These are phyloP conservation scores for Ormyrus rosae DNA, from an alignment of 2,888 invertebrate species.

Conservation along the genomic window DNA sequence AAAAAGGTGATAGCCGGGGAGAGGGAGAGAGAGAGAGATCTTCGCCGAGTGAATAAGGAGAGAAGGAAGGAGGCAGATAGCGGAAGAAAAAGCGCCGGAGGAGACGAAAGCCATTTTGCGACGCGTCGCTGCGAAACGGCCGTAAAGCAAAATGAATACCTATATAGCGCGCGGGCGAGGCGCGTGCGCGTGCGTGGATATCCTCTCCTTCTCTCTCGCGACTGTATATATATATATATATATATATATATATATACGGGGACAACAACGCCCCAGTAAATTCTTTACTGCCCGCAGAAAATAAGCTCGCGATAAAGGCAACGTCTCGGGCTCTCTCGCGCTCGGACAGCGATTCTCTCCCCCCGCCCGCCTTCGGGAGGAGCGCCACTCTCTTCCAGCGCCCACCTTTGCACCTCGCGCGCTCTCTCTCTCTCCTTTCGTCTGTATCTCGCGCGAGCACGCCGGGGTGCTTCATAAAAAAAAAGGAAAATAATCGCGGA, in stretches of 20 bases:
- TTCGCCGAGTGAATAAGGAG: conserved; percentile 18
- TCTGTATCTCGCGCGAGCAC: conserved; percentile 7
- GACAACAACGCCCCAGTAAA: conserved; percentile 43
- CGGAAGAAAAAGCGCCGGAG: conserved; percentile 12
- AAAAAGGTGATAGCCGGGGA: conserved; percentile 11
- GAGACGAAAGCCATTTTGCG: conserved; percentile 43
- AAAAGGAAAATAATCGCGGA: conserved; percentile 34
- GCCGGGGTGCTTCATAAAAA: background rate
- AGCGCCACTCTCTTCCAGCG: too few relatives aligned
- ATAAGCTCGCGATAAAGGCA: conserved; percentile 53
- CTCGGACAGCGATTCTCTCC: background rate
- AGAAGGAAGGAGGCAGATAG: background rate
- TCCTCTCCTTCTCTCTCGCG: background rate
- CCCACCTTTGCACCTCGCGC: background rate
- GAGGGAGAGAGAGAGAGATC: conserved; percentile 4
- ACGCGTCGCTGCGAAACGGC: conserved; percentile 38
- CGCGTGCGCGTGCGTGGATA: background rate
- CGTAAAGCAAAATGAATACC: conserved; percentile 42
- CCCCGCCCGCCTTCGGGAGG: too few relatives aligned
- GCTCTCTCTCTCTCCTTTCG: conserved; percentile 23
- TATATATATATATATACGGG: background rate
- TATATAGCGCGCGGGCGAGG: background rate
- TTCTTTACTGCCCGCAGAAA: conserved; percentile 54
- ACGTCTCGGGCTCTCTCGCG: background rate
- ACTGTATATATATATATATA: background rate